Conservation (phyloP, 2,888 invertebrate genomes). For the Miltochrista miniata region DNA sequence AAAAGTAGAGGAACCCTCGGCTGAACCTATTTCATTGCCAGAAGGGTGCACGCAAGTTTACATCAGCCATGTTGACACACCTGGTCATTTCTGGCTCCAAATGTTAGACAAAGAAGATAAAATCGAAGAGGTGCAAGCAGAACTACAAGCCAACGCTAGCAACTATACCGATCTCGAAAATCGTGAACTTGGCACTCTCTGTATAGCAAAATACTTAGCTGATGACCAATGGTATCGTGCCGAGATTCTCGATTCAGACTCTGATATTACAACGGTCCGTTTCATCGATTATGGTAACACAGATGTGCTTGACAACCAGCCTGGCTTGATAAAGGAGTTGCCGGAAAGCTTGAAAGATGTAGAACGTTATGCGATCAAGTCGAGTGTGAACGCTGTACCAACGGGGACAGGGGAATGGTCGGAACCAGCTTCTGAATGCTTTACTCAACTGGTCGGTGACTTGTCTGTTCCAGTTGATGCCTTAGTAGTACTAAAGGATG, state of each 20-base stretch:
- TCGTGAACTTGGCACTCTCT: conserved; percentile 85
- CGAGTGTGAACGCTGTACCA: conserved; percentile 87
- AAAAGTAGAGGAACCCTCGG: conserved; percentile 42
- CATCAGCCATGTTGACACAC: conserved; percentile 89
- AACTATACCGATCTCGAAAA: conserved; percentile 80
- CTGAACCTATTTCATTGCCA: conserved; percentile 62
- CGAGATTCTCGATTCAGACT: conserved; percentile 90
- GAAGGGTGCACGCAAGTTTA: conserved; percentile 75
- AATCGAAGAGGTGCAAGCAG: conserved; percentile 85
- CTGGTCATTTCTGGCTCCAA: conserved; percentile 90
- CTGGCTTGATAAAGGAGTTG: conserved; percentile 84
- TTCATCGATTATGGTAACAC: conserved; percentile 92
- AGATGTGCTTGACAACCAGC: conserved; percentile 87
- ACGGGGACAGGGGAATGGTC: conserved; percentile 86
- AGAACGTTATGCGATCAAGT: conserved; percentile 84
- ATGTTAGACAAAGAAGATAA: conserved; percentile 80
- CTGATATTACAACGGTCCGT: conserved; percentile 89
- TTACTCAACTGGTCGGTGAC: conserved; percentile 76
- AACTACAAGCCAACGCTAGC: conserved; percentile 84
- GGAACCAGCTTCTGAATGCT: conserved; percentile 84
- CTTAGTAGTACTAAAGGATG: conserved; percentile 83
- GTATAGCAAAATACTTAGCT: conserved; percentile 91
- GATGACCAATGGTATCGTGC: conserved; percentile 97
- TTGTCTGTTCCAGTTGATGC: conserved; percentile 77
- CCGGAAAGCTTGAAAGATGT: conserved; percentile 82